A percentile compares a stretch with the other conserved stretches of the same genome.
Conservation (phyloP, 2,113 vertebrate genomes). For the Amphiprion percula region DNA sequence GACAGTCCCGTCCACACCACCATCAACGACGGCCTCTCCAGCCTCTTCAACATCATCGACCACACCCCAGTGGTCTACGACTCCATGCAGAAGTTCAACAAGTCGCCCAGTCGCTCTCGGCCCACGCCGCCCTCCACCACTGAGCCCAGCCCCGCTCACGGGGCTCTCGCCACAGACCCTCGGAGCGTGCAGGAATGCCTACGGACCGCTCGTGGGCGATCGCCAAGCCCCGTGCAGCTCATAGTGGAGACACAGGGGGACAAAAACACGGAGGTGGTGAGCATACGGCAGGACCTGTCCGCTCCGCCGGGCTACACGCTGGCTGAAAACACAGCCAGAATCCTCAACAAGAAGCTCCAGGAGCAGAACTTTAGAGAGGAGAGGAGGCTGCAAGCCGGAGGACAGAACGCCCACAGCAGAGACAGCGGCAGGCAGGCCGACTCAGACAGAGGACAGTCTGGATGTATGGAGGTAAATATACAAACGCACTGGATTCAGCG, state of each 20-base stretch:
- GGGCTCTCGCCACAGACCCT: slow-evolving; percentile 46
- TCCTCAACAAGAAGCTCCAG: slow-evolving; percentile 94
- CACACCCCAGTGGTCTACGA: slow-evolving; percentile 91
- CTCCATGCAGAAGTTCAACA: slow-evolving; percentile 88
- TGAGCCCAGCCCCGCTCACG: slow-evolving; percentile 62
- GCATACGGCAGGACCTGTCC: slow-evolving; percentile 92
- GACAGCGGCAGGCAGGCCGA: slow-evolving; percentile 77
- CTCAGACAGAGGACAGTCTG: slow-evolving; percentile 82
- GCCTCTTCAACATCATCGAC: slow-evolving; percentile 98
- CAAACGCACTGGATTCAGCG: slow-evolving; percentile 53
- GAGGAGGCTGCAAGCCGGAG: slow-evolving; percentile 82
- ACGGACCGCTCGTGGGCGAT: slow-evolving; percentile 87
- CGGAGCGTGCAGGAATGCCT: slow-evolving; percentile 84
- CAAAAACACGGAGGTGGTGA: slow-evolving; percentile 88
- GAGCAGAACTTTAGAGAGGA: slow-evolving; percentile 94
- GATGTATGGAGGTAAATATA: slow-evolving; percentile 94
- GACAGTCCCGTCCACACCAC: slow-evolving; percentile 98
- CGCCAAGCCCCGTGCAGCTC: slow-evolving; percentile 92
- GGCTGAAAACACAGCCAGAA: slow-evolving; percentile 92
- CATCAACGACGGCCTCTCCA: slow-evolving; percentile 98
- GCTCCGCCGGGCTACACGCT: slow-evolving; percentile 93
- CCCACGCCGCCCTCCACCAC: slow-evolving; percentile 72
- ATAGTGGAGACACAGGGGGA: slow-evolving; percentile 89
- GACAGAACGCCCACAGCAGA: slow-evolving; percentile 82
- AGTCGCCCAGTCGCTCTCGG: slow-evolving; percentile 89